Conservation (phyloP, 2,888 invertebrate species). For the Trilocha varians region DNA sequence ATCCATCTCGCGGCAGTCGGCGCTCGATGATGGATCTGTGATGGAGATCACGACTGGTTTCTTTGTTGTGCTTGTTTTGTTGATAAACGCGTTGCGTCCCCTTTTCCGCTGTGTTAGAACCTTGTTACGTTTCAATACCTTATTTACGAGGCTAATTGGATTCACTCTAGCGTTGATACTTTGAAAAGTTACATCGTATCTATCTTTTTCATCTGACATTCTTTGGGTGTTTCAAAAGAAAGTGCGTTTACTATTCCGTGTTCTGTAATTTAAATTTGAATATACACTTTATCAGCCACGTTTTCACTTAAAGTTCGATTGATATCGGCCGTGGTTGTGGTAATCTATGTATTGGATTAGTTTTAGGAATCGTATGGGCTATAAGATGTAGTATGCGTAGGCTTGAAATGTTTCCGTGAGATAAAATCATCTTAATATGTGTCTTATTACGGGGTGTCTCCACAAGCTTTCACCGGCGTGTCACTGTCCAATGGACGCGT, state of each 20-base stretch:
- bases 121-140: conserved; percentile 60
- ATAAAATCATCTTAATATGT: conserved; percentile 53
- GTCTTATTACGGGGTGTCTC: conserved; percentile 53
- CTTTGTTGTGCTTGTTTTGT: conserved; percentile 60
- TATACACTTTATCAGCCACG: not conserved
- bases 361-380: conserved; percentile 26
- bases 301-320: conserved; percentile 10
- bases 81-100: conserved; percentile 51
- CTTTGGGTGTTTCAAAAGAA: not conserved
- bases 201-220: conserved; percentile 18
- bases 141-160: conserved; percentile 52
- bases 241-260: not conserved
- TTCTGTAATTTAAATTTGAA: not conserved
- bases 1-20: conserved; percentile 56
- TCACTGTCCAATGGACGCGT: conserved; percentile 55
- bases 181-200: conserved; percentile 28
- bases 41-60: conserved; percentile 61
- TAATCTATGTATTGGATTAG: conserved; percentile 35
- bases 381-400: conserved; percentile 46
- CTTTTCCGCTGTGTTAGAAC: conserved; percentile 48
- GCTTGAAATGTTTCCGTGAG: conserved; percentile 46
- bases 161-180: conserved; percentile 31
- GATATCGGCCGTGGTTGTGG: conserved; percentile 36
- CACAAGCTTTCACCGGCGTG: conserved; percentile 61
- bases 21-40: conserved; percentile 60